Evolutionary conservation across 2,888 invertebrate species (phyloP).

Genomic region (Drosophila imparisetae): DNA sequence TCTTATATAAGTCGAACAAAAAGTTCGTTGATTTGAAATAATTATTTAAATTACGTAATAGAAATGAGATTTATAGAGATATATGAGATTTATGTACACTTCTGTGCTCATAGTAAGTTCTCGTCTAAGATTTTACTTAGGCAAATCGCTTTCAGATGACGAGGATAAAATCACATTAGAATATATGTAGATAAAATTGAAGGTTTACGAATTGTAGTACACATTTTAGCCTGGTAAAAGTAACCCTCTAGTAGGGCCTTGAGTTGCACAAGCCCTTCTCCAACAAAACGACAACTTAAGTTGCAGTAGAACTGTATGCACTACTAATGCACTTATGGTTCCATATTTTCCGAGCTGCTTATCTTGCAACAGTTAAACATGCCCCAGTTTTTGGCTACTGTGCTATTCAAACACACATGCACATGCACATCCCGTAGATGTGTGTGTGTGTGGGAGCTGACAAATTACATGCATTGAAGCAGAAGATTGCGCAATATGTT

Average conservation of each 20-base stretch:
- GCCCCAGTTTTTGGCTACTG: slow-evolving; percentile 45
- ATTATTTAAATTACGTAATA: not conserved
- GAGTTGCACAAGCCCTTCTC: not conserved
- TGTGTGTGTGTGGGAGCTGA: slow-evolving; percentile 10
- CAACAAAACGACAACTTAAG: not conserved
- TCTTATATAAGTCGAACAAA: not conserved
- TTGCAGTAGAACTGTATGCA: not conserved
- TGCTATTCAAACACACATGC: slow-evolving; percentile 40
- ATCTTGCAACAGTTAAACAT: slow-evolving; percentile 48
- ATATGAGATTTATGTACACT: not conserved
- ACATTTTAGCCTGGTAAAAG: not conserved
- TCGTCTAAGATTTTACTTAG: not conserved
- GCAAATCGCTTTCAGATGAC: not conserved
- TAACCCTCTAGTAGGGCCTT: not conserved
- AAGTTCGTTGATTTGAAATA: not conserved
- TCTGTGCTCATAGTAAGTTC: not conserved
- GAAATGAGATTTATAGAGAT: not conserved
- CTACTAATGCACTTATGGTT: slow-evolving; percentile 8
- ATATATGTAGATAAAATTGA: not conserved
- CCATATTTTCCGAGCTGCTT: slow-evolving; percentile 38
- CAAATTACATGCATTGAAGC: slow-evolving; percentile 65
- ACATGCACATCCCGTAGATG: slow-evolving; percentile 1
- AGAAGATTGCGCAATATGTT: slow-evolving; percentile 77
- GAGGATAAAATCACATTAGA: not conserved
- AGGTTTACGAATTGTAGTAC: not conserved